phyloP scores from a whole-genome alignment of 2,797 vertebrate genomes.

The Notoglanidium macrostoma region DNA sequence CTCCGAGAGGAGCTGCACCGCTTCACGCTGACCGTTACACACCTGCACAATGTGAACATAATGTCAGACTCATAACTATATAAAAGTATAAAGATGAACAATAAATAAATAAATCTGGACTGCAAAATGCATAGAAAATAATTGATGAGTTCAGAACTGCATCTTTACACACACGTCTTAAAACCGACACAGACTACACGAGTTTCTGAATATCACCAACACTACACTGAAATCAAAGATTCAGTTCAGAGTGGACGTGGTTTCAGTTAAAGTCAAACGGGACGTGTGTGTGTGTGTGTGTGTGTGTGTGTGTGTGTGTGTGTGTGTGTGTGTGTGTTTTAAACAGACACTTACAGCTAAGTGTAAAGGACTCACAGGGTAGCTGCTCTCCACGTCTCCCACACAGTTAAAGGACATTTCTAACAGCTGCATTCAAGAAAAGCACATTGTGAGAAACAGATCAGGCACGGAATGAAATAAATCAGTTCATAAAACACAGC shows the following conservation, averaged over 20 bases:
- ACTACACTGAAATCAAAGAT: too few relatives aligned
- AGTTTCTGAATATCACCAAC: too few relatives aligned
- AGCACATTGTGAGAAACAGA: neutral
- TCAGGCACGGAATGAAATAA: neutral
- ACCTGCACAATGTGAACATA: constrained; percentile 73
- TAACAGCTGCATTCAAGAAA: constrained; percentile 79
- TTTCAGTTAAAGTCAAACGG: too few relatives aligned
- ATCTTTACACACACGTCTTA: neutral
- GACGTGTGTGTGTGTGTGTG: neutral
- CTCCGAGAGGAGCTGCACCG: constrained; percentile 90
- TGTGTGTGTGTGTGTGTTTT: neutral
- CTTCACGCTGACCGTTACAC: constrained; percentile 95
- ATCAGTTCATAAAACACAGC: neutral
- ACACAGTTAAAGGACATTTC: constrained; percentile 98
- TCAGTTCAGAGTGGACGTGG: too few relatives aligned
- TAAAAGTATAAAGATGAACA: neutral
- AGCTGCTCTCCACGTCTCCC: constrained; percentile 94
- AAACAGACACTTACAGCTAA: constrained; percentile 89
- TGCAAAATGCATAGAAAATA: neutral
- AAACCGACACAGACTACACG: neutral
- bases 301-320: neutral
- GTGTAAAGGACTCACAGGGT: constrained; percentile 96
- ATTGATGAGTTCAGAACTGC: neutral
- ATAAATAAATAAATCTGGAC: neutral
- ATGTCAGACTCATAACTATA: too few relatives aligned